phyloP scores from a whole-genome alignment of 1,140 invertebrate genomes.

The Hypothenemus hampei region DNA sequence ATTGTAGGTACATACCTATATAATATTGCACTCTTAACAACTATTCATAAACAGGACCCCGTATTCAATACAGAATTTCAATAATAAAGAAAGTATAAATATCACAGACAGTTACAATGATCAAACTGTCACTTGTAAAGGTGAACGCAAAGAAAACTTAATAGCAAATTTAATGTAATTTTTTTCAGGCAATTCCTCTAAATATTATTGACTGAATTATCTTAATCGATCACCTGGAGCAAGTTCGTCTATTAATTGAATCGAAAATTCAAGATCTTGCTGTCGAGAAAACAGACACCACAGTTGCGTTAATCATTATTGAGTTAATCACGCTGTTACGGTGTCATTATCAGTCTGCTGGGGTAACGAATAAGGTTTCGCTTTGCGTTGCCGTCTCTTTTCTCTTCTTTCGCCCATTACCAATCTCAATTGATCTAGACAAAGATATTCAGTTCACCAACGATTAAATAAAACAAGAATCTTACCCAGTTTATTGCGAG shows the following conservation, averaged over 20 bases:
- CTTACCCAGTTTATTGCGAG: no score
- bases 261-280: not conserved
- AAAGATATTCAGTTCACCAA: no score
- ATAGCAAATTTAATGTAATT: not conserved
- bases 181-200: not conserved
- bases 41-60: no score
- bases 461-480: no score
- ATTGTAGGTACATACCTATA: no score
- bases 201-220: not conserved
- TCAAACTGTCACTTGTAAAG: no score
- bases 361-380: slow-evolving; percentile 64
- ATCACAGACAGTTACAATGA: no score
- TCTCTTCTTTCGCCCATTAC: slow-evolving; percentile 85
- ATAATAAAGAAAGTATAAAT: no score
- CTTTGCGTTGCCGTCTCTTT: slow-evolving; percentile 70
- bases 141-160: not conserved
- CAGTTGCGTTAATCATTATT: not conserved
- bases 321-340: slow-evolving; percentile 39
- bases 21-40: no score
- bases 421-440: slow-evolving; percentile 65
- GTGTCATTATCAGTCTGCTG: slow-evolving; percentile 40
- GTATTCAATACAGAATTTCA: no score
- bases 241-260: not conserved
- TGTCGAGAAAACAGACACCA: no score
- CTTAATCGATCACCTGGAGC: not conserved